Evolutionary conservation across 2,113 vertebrate species (phyloP), one percentile per base, ranked within the genome.

Genomic region (Pedionomus torquatus): DNA sequence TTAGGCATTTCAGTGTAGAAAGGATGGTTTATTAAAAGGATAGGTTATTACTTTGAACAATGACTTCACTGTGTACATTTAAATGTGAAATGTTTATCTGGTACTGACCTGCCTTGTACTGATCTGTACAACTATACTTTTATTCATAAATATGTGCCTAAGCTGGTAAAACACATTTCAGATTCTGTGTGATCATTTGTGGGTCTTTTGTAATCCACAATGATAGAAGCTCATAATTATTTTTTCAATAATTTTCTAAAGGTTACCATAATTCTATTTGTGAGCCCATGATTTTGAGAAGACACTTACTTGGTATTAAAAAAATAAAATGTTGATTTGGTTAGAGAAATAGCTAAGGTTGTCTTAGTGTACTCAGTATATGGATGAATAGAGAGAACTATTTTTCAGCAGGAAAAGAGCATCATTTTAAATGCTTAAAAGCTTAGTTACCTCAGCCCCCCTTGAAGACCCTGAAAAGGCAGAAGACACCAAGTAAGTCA

Each of bases 21-120:
- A 55, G 54, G 77, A 93, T 37, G 87, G 89, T 82, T 96, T 96
- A 96, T 97, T 93, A 97, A 81, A 97, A 92, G 66, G 77, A 78
- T 94, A 87, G 84, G 89, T 92, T 94, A 54, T 97, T 95, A 71
- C 87, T 97, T 81, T 95, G 89, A 84, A 93, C 96, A 89, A 37
- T 69, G 57, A 28, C 84, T 85, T 89, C 37, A n/a, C 11, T 55
- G 46, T 49, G 33, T 72, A 51, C 20, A 33, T 90, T 95, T 88
- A 76, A 87, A 95, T 68, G 52, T 66, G 83, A 83, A 92, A 39
- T 84, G 21, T 95, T 97, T 96, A 77, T 93, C 65, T 75, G 55
- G 43, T 35, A 39, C 58, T 85, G 92, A 75, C 70, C 82, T 78
- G 78, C 61, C 19, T n/a, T 83, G 80, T 58, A 33, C 43, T 39